Evolutionary conservation across 37 sponge, comb jelly and placozoan genomes (phyloP).

Genomic region (Spongia lamella): DNA sequence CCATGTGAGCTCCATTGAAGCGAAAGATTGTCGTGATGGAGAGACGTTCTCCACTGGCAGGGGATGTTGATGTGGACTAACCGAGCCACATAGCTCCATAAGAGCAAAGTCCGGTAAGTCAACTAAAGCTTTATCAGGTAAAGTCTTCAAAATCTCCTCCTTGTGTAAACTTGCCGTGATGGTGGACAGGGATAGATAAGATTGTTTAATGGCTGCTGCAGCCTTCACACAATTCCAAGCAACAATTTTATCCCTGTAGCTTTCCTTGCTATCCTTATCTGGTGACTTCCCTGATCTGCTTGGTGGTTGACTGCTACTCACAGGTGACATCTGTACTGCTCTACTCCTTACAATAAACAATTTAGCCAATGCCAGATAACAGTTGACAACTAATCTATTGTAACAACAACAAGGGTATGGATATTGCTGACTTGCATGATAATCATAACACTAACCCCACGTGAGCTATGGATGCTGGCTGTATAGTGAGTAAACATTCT

Average conservation of each 20-base stretch:
- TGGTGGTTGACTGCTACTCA: background rate
- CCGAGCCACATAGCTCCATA: conserved; percentile 21
- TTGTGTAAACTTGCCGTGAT: conserved; percentile 31
- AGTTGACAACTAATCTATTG: conserved; percentile 8
- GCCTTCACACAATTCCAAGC: conserved; percentile 47
- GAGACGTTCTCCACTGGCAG: conserved; percentile 24
- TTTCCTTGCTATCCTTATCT: conserved; percentile 24
- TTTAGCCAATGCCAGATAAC: conserved; percentile 19
- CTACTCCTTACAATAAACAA: background rate
- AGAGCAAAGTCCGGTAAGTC: conserved; percentile 52
- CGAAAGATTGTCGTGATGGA: conserved; percentile 7
- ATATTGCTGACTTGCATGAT: background rate
- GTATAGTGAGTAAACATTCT: no score
- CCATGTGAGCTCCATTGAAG: conserved; percentile 26
- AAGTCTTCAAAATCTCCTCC: conserved; percentile 4
- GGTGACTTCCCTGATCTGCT: background rate
- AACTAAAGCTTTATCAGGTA: conserved; percentile 19
- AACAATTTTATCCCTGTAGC: conserved; percentile 7
- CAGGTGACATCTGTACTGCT: background rate
- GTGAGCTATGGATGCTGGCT: no score
- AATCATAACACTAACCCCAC: background rate
- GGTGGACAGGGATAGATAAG: background rate
- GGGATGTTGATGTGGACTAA: background rate
- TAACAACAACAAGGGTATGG: background rate
- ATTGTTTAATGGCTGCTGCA: conserved; percentile 9